Percentiles rank a stretch among this genome's conserved stretches.
Evolutionary conservation across 2,888 invertebrate species (phyloP).

Genomic region (Agriotes lineatus): DNA sequence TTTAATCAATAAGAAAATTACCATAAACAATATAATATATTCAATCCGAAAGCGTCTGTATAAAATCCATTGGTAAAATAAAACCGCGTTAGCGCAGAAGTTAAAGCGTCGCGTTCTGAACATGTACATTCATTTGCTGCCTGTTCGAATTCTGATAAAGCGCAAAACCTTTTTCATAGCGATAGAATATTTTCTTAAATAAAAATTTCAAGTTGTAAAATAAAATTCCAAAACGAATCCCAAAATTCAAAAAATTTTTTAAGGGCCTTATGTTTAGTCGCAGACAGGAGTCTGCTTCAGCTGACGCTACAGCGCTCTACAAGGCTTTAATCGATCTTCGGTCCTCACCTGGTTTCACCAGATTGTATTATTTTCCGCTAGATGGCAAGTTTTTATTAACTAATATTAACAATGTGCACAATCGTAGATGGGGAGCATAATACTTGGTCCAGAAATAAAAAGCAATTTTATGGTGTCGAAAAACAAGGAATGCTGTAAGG

Average conservation of each 20-base stretch:
- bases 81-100: too few species aligned
- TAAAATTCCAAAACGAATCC: too few species aligned
- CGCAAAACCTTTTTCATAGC: too few species aligned
- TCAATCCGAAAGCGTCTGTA: background rate
- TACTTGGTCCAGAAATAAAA: background rate
- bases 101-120: background rate
- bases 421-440: too few species aligned
- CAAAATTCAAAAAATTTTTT: background rate
- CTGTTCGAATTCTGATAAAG: background rate
- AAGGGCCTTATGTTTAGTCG: too few species aligned
- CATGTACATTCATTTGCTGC: background rate
- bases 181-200: too few species aligned
- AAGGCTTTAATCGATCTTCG: background rate
- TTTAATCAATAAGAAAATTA: background rate
- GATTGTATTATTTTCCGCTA: background rate
- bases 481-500: constrained; percentile 4
- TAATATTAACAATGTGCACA: background rate
- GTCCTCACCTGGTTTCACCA: too few species aligned
- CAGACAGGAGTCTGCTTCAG: too few species aligned
- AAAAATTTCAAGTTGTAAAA: too few species aligned
- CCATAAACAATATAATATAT: too few species aligned
- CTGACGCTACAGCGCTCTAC: background rate
- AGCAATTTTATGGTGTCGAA: background rate
- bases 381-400: background rate
- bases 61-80: background rate